Conservation (phyloP, 2,113 vertebrate genomes). For the Xiphophorus couchianus region DNA sequence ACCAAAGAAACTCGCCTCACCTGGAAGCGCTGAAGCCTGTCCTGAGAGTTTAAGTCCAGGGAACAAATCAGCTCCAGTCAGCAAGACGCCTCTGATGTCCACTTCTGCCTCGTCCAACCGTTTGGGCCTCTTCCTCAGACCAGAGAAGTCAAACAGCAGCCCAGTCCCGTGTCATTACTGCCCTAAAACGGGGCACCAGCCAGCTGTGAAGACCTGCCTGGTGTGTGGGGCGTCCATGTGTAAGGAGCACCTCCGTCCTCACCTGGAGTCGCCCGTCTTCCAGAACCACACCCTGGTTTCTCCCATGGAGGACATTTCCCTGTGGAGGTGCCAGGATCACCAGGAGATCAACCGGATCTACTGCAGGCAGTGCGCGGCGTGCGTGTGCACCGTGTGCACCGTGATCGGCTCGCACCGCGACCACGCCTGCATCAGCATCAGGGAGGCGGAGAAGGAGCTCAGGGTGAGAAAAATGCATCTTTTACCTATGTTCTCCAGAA, state of each 20-base stretch:
- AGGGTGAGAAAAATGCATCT: slow-evolving; percentile 65
- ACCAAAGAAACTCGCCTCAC: slow-evolving; percentile 23
- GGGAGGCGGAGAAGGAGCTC: slow-evolving; percentile 79
- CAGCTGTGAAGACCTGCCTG: slow-evolving; percentile 83
- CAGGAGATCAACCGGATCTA: slow-evolving; percentile 84
- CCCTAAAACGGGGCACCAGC: slow-evolving; percentile 49
- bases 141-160: background rate
- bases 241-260: slow-evolving; percentile 75
- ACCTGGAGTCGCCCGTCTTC: slow-evolving; percentile 80
- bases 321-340: slow-evolving; percentile 81
- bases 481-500: no score
- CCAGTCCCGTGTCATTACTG: slow-evolving; percentile 80
- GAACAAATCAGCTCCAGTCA: slow-evolving; percentile 3
- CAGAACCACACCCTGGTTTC: slow-evolving; percentile 80
- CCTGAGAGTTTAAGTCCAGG: slow-evolving; percentile 11
- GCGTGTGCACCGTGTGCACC: slow-evolving; percentile 82
- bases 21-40: slow-evolving; percentile 9
- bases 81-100: background rate
- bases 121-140: background rate
- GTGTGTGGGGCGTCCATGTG: slow-evolving; percentile 85
- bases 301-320: slow-evolving; percentile 74
- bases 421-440: slow-evolving; percentile 79
- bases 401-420: slow-evolving; percentile 78
- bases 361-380: slow-evolving; percentile 77
- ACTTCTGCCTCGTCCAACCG: slow-evolving; percentile 23